Percentiles rank a stretch among this genome's conserved stretches.
These are phyloP conservation scores for Nowickia ferox DNA, from an alignment of 2,888 invertebrate species.

Conservation along the genomic window DNA sequence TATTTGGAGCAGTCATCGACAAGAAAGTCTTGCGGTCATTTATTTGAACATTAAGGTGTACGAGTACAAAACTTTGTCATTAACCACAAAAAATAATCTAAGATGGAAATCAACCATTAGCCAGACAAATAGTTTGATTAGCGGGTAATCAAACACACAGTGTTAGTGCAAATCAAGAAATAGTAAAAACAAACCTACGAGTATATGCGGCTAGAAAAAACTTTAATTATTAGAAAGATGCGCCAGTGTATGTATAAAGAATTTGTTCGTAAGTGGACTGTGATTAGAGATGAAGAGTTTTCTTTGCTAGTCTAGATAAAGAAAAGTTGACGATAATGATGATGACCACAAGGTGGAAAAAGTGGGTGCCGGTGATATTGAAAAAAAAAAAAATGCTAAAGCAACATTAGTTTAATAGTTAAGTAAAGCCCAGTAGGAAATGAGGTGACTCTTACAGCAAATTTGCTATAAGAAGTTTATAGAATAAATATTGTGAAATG, in stretches of 20 bases:
- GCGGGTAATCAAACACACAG: background rate
- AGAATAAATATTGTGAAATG: too few species aligned
- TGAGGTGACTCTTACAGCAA: background rate
- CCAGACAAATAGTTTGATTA: background rate
- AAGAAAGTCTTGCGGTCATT: conserved; percentile 62
- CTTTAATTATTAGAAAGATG: conserved; percentile 30
- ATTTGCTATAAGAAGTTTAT: too few species aligned
- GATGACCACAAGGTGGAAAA: conserved; percentile 50
- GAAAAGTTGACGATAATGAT: conserved; percentile 24
- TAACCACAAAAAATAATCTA: conserved; percentile 47
- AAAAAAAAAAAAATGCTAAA: background rate
- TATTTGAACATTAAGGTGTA: conserved; percentile 29
- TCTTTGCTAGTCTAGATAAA: conserved; percentile 4
- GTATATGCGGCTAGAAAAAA: background rate
- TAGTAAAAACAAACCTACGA: background rate
- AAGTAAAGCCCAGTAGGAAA: conserved; percentile 2
- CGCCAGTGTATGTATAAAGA: background rate
- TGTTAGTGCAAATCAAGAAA: background rate
- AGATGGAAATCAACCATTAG: conserved; percentile 3
- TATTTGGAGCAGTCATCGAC: conserved; percentile 59
- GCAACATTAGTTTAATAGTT: background rate
- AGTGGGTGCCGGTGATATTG: conserved; percentile 52
- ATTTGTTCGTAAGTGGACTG: background rate
- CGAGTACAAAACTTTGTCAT: conserved; percentile 46
- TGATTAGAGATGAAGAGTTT: background rate